These are phyloP conservation scores for Pseudopipra pipra DNA, from an alignment of 2,113 vertebrate genomes.

Conservation along the genomic window DNA sequence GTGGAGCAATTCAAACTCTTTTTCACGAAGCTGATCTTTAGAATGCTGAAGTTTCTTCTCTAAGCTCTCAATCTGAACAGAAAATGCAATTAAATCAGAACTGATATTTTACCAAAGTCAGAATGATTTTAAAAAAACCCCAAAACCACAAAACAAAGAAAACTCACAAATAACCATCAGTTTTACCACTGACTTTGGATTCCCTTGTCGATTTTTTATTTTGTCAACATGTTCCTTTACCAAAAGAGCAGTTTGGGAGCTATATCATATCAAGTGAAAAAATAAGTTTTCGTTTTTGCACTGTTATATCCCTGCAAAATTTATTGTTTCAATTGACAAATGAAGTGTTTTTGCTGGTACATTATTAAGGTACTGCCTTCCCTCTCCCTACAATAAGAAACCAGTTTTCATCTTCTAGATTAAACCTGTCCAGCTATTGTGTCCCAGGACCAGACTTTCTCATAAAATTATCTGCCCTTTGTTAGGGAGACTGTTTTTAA, in stretches of 20 bases:
- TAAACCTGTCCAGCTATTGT: neutral
- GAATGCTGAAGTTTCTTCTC: slow-evolving; percentile 71
- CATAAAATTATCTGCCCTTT: neutral
- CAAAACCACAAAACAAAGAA: neutral
- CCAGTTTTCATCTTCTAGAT: neutral
- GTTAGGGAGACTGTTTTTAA: neutral
- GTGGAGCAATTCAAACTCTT: slow-evolving; percentile 75
- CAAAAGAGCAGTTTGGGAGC: neutral
- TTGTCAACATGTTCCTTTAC: neutral
- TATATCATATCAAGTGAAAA: neutral
- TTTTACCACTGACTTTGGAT: neutral
- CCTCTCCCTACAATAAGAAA: neutral
- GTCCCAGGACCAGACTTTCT: neutral
- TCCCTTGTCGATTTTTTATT: neutral
- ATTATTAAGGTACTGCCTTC: neutral
- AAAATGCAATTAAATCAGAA: neutral
- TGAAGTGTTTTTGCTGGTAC: neutral
- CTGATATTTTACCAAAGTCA: neutral
- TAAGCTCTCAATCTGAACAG: slow-evolving; percentile 71
- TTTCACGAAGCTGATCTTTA: slow-evolving; percentile 75
- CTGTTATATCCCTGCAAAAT: neutral
- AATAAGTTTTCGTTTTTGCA: neutral
- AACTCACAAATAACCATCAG: neutral
- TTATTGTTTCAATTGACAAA: neutral
- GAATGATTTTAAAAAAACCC: neutral